A percentile compares a stretch with the other conserved stretches of the same genome.
Evolutionary conservation across 2,888 invertebrate species (phyloP).

Genomic region (Sminthurides aquaticus): DNA sequence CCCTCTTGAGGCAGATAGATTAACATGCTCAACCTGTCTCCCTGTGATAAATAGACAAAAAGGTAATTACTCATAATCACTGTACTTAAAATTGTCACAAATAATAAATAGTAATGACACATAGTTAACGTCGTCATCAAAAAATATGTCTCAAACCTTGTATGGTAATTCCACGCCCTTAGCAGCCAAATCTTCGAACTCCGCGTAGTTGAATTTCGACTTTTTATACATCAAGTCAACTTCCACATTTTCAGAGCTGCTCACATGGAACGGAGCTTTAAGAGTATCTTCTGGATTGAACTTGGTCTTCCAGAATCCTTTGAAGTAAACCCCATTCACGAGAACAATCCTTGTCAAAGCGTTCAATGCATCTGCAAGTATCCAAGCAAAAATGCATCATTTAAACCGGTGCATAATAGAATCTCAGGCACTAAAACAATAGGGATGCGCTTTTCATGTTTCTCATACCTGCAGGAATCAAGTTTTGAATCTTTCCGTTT

Average conservation of each 20-base stretch:
- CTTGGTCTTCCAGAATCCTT: constrained; percentile 44
- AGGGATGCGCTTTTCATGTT: too few species aligned
- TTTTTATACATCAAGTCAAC: constrained; percentile 49
- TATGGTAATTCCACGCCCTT: constrained; percentile 46
- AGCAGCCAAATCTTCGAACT: constrained; percentile 43
- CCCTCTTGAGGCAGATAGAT: constrained; percentile 62
- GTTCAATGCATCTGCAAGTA: constrained; percentile 19
- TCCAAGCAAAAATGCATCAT: too few species aligned
- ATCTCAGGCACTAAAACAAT: too few species aligned
- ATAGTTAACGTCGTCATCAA: background rate
- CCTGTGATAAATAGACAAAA: constrained; percentile 45
- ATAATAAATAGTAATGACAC: background rate
- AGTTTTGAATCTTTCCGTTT: constrained; percentile 48
- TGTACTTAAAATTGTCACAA: background rate
- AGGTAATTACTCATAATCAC: too few species aligned
- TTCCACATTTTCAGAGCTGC: constrained; percentile 31
- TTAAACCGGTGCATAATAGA: too few species aligned
- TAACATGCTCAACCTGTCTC: constrained; percentile 63
- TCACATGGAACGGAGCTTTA: constrained; percentile 45
- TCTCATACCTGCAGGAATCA: constrained; percentile 47
- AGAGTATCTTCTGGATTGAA: constrained; percentile 42
- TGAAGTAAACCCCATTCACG: constrained; percentile 47
- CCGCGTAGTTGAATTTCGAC: constrained; percentile 46
- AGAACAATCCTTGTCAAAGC: constrained; percentile 44
- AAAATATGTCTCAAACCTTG: constrained; percentile 30